phyloP scores from a whole-genome alignment of 2,797 vertebrate genomes.

The Aselliscus stoliczkanus region DNA sequence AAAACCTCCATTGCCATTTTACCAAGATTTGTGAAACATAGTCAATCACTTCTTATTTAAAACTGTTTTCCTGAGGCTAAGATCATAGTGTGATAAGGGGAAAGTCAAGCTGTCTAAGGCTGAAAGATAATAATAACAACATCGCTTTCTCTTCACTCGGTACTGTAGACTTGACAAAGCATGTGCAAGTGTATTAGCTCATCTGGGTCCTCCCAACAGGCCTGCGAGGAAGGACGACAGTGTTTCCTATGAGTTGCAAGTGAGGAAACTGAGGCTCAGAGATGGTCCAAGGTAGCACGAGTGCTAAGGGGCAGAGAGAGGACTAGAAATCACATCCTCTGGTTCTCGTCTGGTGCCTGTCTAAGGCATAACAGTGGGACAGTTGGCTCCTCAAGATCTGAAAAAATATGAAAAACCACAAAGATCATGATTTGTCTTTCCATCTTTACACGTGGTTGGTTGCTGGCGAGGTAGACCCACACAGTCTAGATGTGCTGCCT shows the following conservation, averaged over 20 bases:
- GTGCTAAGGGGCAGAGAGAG: fast-evolving
- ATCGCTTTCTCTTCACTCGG: neutral
- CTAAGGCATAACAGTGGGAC: neutral
- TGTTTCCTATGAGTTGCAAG: neutral
- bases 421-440: no score
- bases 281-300: fast-evolving
- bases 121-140: neutral
- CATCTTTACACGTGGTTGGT: neutral
- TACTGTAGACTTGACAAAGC: neutral
- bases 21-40: neutral
- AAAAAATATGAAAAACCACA: neutral
- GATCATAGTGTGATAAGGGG: neutral
- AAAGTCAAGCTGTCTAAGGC: no score
- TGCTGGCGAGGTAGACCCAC: neutral
- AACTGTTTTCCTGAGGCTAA: neutral
- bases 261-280: neutral
- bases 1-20: neutral
- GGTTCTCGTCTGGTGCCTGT: neutral
- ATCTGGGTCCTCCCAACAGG: fast-evolving
- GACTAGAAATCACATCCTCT: neutral
- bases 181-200: fast-evolving
- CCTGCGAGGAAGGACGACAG: fast-evolving
- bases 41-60: neutral
- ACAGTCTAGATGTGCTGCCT: fast-evolving
- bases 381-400: neutral